Conservation (phyloP, 2,888 invertebrate species). For the Dimorphilus gyrociliatus region DNA sequence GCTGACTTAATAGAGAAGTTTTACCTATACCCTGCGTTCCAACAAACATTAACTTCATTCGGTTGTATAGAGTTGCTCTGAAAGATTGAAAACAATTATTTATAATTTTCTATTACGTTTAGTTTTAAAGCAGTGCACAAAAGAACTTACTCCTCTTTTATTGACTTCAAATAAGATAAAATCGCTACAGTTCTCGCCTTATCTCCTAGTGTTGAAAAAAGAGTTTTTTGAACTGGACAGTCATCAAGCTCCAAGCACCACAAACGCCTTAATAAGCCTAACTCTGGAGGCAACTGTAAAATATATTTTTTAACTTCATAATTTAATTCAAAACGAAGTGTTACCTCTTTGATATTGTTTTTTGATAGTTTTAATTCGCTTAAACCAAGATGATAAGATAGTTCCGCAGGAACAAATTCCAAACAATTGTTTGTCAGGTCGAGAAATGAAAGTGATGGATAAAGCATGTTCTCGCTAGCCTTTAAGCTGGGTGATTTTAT, state of each 20-base stretch:
- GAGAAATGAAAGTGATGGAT: constrained; percentile 82
- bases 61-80: constrained; percentile 69
- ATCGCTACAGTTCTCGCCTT: constrained; percentile 85
- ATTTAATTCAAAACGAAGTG: neutral
- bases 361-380: constrained; percentile 85
- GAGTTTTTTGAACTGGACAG: constrained; percentile 43
- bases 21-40: constrained; percentile 71
- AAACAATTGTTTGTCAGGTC: constrained; percentile 78
- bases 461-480: constrained; percentile 52
- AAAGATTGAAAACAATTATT: constrained; percentile 6
- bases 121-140: neutral
- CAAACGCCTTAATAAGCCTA: constrained; percentile 78
- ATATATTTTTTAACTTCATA: neutral
- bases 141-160: constrained; percentile 41
- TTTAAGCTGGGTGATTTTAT: no score
- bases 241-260: constrained; percentile 89
- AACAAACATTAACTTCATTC: constrained; percentile 78
- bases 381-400: constrained; percentile 67
- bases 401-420: constrained; percentile 58
- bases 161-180: constrained; percentile 70
- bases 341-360: constrained; percentile 49
- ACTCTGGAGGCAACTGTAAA: constrained; percentile 72
- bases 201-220: constrained; percentile 46
- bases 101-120: constrained; percentile 41
- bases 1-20: constrained; percentile 71